phyloP scores from a whole-genome alignment of 2,113 vertebrate genomes.

The Planiliza haematocheilus region DNA sequence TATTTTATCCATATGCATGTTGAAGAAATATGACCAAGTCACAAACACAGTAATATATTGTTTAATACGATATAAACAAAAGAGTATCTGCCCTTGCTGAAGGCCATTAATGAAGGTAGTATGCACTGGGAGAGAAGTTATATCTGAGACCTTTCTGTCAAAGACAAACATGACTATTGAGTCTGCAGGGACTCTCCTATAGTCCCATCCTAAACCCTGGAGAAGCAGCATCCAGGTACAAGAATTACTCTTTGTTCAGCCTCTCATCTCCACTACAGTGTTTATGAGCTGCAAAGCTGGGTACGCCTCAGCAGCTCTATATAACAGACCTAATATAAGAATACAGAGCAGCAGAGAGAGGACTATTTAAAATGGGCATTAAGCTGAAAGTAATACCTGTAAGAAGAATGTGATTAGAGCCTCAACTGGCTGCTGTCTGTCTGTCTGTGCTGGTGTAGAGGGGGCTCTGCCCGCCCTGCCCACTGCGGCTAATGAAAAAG shows the following conservation, averaged over 20 bases:
- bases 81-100: background rate
- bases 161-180: slow-evolving; percentile 41
- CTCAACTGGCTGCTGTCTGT: slow-evolving; percentile 37
- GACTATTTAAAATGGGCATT: slow-evolving; percentile 32
- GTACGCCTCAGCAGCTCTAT: slow-evolving; percentile 23
- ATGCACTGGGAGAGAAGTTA: slow-evolving; percentile 12
- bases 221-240: slow-evolving; percentile 43
- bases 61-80: background rate
- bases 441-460: slow-evolving; percentile 20
- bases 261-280: slow-evolving; percentile 20
- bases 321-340: slow-evolving; percentile 33
- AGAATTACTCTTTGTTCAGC: slow-evolving; percentile 48
- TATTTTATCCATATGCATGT: too few species aligned
- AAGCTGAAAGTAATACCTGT: slow-evolving; percentile 25
- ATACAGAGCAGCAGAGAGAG: slow-evolving; percentile 17
- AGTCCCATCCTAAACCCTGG: slow-evolving; percentile 21
- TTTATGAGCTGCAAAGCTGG: slow-evolving; percentile 29
- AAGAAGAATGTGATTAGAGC: slow-evolving; percentile 44
- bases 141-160: slow-evolving; percentile 24
- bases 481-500: slow-evolving; percentile 89
- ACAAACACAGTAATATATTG: background rate
- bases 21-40: background rate
- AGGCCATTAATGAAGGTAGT: slow-evolving; percentile 23
- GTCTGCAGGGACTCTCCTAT: slow-evolving; percentile 30
- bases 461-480: slow-evolving; percentile 47